Evolutionary conservation across 1,140 invertebrate species (phyloP), one percentile per base, ranked within the genome.

Genomic region (Drosophila sturtevanti): DNA sequence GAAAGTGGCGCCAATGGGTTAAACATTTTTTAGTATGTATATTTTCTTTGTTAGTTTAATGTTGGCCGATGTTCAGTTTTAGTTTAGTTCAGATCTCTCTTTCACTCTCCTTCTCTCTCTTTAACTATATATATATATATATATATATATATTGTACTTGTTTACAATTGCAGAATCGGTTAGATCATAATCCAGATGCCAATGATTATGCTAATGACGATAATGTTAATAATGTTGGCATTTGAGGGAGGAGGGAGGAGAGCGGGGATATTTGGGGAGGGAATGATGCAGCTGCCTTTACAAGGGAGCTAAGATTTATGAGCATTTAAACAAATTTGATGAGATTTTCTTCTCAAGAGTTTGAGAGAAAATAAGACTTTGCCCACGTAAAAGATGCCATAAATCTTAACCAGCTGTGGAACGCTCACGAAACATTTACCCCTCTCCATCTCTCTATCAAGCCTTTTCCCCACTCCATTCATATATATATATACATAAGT

Each of bases 301-400:
- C 14, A 56, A 56, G 41, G 41, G 41, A 48, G 16, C 41, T 21
- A 48, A 87, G 82, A 87, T 87, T 87, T 87, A 87, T 87, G 82
- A 81, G 79, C 82, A 87, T 87, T 89, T 82, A 82, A 87, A 87
- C 85, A 87, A 87, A 87, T 87, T 87, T 87, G 82, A 87, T 87
- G 82, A 87, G 79, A 86, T 86, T 82, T 81, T 77, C 65, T 72
- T 73, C 69, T 65, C 66, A 76, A 72, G 81, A 79, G 78, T 81
- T 86, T 86, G 18, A 21, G 41, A 21, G 16, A 48, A 44, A 16
- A n/a, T n/a, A 44, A 48, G 70, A 72, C 77, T 86, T 75, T 75
- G 31, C 74, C 67, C 73, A 76, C 69, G 73, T 87, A 87, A 87
- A 87, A 87, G 82, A 87, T 77, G 75, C 82, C 84, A 87, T 87